Evolutionary conservation across 1,140 invertebrate species (phyloP), one percentile per base, ranked within the genome.

Genomic region (Mamestra configurata): DNA sequence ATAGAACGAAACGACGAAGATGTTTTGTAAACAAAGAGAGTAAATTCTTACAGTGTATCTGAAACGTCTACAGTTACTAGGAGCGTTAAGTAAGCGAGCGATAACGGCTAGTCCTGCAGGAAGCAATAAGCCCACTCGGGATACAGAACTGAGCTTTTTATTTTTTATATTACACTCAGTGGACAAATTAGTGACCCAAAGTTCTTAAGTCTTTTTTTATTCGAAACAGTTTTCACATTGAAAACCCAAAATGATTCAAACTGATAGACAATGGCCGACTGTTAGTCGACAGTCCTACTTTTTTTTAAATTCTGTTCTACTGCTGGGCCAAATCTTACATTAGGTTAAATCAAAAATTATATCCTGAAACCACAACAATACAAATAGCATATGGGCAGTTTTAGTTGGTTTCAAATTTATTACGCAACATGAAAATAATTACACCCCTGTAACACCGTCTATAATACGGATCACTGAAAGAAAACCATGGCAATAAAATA

Each of bases 71-170:
- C 40, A 27, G 37, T 46, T 20, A 27, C 22, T 27, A 27, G 20
- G 10, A 20, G 66, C 22, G 66, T 18, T 7, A 70, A 70, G 66
- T 70, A 70, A 70, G 66, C 66, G 66, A 46, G 22, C 40, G 66
- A 70, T 70, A 70, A 70, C 40, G 22, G 40, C 20, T 49, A 70
- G 40, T 46, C 20, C 40, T 49, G 40, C 66, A 70, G 66, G 66
- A 70, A 70, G 66, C 66, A 70, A 70, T 70, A 70, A 70, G 37
- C 66, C n/a, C 66, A 40, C 66, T 70, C 66, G 40, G 40, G 66
- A 49, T 70, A 70, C 40, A 70, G 13, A 49, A 20, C 5, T 0
- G 11, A 8, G 27, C 18, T 27, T 68, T 70, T 46, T 70, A 27
- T 49, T 70, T 70, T 49, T n/a, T 20, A n/a, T 20, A 49, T 49